A percentile compares a stretch with the other conserved stretches of the same genome.
phyloP scores from a whole-genome alignment of 2,888 invertebrate species.

The Choristoneura rosaceana region DNA sequence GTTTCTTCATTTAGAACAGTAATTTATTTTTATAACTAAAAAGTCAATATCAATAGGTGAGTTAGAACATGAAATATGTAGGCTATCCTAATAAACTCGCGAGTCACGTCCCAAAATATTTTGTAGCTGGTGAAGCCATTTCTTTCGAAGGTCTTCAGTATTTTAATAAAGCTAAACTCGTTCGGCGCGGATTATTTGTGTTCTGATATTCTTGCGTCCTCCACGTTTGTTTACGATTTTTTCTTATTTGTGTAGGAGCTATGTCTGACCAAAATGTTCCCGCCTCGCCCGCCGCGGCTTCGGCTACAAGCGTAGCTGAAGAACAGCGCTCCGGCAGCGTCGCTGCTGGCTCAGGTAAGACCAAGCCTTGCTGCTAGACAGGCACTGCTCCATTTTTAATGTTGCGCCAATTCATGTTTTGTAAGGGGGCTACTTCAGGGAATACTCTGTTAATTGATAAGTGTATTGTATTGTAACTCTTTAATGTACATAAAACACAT shows the following conservation, averaged over 20 bases:
- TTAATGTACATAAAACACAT: no score
- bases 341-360: conserved; percentile 52
- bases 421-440: no score
- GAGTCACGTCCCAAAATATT: conserved; percentile 31
- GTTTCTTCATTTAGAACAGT: conserved; percentile 26
- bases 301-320: conserved; percentile 63
- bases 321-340: conserved; percentile 64
- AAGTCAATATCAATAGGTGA: conserved; percentile 18
- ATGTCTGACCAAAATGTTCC: conserved; percentile 72
- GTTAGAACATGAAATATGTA: neutral
- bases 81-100: neutral
- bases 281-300: conserved; percentile 60
- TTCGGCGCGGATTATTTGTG: neutral
- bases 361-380: no score
- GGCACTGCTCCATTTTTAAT: no score
- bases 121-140: conserved; percentile 9
- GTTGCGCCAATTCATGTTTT: no score
- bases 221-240: conserved; percentile 10
- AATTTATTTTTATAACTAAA: conserved; percentile 25
- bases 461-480: no score
- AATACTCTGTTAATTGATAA: no score
- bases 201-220: neutral
- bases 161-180: conserved; percentile 7
- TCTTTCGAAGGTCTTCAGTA: neutral
- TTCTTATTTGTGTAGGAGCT: conserved; percentile 45